phyloP scores from a whole-genome alignment of 2,888 invertebrate species.

The Caenorhabditis auriculariae region DNA sequence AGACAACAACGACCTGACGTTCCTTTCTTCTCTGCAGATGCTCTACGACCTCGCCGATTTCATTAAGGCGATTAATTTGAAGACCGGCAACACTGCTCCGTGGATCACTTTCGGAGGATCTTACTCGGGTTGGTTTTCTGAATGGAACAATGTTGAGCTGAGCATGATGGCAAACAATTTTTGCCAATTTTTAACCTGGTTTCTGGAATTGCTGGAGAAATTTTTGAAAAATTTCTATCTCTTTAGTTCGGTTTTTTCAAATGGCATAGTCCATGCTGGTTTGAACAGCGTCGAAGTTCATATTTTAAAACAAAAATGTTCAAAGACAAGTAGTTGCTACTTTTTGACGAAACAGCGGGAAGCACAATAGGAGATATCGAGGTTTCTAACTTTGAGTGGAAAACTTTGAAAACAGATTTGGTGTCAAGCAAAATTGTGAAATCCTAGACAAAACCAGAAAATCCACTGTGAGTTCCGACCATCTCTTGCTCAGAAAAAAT shows the following conservation, averaged over 20 bases:
- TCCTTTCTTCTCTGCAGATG: conserved; percentile 72
- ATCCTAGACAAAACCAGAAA: neutral
- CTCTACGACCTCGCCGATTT: conserved; percentile 83
- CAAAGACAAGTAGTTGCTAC: no score
- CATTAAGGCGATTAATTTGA: conserved; percentile 73
- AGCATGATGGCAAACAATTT: neutral
- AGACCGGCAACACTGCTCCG: conserved; percentile 66
- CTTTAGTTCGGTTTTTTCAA: no score
- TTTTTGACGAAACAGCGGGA: no score
- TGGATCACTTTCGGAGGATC: conserved; percentile 95
- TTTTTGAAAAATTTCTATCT: no score
- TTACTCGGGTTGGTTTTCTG: conserved; percentile 31
- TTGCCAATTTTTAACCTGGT: neutral
- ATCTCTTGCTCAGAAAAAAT: no score
- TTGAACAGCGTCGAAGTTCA: no score
- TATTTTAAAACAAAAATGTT: no score
- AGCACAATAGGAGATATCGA: no score
- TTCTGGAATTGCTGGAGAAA: neutral
- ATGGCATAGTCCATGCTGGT: no score
- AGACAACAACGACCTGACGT: conserved; percentile 72
- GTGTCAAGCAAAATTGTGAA: neutral
- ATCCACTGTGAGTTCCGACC: no score
- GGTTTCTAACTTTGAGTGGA: no score
- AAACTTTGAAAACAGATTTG: neutral
- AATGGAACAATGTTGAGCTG: no score